phyloP scores from a whole-genome alignment of 2,888 invertebrate species.

The Acanthosepion lycidas region DNA sequence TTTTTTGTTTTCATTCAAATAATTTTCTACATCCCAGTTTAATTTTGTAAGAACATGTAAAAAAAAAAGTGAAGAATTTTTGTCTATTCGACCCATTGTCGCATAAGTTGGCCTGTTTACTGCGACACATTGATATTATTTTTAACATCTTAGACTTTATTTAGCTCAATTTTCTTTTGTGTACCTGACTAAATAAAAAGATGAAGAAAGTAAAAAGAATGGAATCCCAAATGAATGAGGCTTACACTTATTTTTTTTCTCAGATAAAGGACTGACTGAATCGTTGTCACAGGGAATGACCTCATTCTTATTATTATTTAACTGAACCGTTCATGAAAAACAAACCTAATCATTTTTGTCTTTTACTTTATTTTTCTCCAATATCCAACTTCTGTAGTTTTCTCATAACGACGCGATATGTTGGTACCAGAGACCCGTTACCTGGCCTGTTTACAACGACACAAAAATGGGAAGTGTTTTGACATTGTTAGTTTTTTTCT shows the following conservation, averaged over 20 bases:
- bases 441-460: background rate
- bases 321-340: background rate
- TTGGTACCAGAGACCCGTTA: background rate
- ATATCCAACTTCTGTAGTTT: background rate
- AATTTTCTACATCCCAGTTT: too few species aligned
- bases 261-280: background rate
- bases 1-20: too few species aligned
- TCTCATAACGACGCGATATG: background rate
- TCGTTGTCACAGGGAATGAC: background rate
- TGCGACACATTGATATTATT: background rate
- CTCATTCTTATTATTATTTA: background rate
- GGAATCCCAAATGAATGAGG: background rate
- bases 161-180: background rate
- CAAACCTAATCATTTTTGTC: background rate
- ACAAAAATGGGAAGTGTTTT: background rate
- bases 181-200: background rate
- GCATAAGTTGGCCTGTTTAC: background rate
- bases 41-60: too few species aligned
- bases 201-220: background rate
- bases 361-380: background rate
- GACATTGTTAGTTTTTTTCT: background rate
- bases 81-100: constrained; percentile 2
- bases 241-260: background rate
- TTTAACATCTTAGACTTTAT: background rate
- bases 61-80: background rate